Base-by-base conservation (phyloP, 2,888 invertebrate genomes). In the Amaurobius ferox region DNA sequence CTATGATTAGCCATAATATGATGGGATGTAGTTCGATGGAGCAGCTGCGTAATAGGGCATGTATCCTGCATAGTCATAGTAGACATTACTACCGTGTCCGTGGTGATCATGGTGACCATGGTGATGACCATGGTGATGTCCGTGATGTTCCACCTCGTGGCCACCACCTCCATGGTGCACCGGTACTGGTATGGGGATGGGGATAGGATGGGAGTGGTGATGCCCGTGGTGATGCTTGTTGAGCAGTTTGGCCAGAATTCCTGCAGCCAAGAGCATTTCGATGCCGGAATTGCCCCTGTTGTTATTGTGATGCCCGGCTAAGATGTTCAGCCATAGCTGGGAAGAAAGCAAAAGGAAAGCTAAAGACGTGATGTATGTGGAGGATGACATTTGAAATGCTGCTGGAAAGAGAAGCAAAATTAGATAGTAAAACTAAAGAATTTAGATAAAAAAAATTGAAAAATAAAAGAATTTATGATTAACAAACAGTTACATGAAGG, bases 231-330 rank as follows among this genome's bases (percentile, higher is more conserved):
- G 78, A 13, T 72, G 71, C 26, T 76, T 79, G 70, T 86, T 86
- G 19, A 86, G 48, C 1, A 86, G 55, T 30, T 79, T 86, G 1
- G 86, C 86, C 16, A 86, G 39, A 23, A 79, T 86, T 13, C 86
- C 79, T 6, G 79, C 86, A 1, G 86, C 86, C 29, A 79, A 23
- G 11, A 86, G 86, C 79, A 86, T 86, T 55, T 86, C 86, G 13
- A 85, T 85, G 11, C 85, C 85, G 9, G 78, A 78, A 16, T 78
- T 73, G 9, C 77, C 72, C 0, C 55, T 26, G 11, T 66, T 13
- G 23, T 70, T 44, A 11, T 74, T 23, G 23, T 68, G 30, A 30
- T 83, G 77, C 3, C 23, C 26, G 0, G 76, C 70, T 19, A 64
- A 61, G 9, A 62, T 11, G 9, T 11, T 1, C 0, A 83, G 5